phyloP scores from a whole-genome alignment of 2,888 invertebrate genomes.

The Andrena haemorrhoa region DNA sequence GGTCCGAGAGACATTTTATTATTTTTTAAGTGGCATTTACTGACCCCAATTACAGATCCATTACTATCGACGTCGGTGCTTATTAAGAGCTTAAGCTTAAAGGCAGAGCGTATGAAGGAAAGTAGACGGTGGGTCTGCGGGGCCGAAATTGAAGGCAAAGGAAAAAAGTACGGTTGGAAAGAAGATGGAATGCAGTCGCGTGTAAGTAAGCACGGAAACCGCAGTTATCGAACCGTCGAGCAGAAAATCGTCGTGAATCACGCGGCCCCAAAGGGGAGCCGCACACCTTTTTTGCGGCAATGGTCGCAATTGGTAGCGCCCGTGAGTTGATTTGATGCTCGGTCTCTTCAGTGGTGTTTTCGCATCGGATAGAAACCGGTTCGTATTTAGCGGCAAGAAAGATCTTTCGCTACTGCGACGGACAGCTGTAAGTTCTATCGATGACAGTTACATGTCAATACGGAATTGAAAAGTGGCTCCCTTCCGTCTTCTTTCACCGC shows the following conservation, averaged over 20 bases:
- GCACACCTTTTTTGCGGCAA: constrained; percentile 80
- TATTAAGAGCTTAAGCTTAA: background rate
- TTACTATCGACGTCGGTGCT: background rate
- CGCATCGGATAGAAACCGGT: constrained; percentile 64
- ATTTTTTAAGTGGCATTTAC: background rate
- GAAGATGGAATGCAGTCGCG: constrained; percentile 53
- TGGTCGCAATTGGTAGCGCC: constrained; percentile 80
- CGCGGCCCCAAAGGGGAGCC: constrained; percentile 71
- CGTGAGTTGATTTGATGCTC: constrained; percentile 76
- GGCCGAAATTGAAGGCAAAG: constrained; percentile 27
- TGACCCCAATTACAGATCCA: background rate
- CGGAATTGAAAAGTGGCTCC: constrained; percentile 78
- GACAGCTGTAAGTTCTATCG: constrained; percentile 69
- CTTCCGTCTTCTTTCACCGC: background rate
- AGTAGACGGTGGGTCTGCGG: constrained; percentile 25
- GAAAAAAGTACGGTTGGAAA: constrained; percentile 13
- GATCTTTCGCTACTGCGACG: constrained; percentile 54
- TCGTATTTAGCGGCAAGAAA: constrained; percentile 57
- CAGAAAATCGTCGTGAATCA: constrained; percentile 66
- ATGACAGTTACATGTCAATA: constrained; percentile 85
- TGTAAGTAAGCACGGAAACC: constrained; percentile 56
- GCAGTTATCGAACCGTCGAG: constrained; percentile 64
- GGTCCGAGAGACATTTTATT: too few relatives aligned
- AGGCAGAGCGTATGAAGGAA: background rate
- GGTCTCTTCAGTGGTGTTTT: constrained; percentile 43